phyloP scores from a whole-genome alignment of 92 coral and sea anemone species.

The Actinostola sp. region DNA sequence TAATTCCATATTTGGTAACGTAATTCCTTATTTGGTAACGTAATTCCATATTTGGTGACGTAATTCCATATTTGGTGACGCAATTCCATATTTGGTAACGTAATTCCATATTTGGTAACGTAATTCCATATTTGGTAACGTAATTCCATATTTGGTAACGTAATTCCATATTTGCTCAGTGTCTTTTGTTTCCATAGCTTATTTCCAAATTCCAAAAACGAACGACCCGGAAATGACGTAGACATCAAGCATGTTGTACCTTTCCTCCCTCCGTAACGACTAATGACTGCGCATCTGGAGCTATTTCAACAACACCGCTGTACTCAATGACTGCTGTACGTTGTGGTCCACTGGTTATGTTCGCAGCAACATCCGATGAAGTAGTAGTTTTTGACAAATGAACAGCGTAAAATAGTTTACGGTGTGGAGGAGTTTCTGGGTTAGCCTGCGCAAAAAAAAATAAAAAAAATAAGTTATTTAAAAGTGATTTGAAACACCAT shows the following conservation, averaged over 20 bases:
- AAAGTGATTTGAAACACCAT: background rate
- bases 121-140: too few species aligned
- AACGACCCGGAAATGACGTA: background rate
- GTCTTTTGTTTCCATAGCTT: too few species aligned
- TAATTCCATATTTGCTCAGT: too few species aligned
- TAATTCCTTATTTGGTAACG: too few species aligned
- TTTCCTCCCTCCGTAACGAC: constrained; percentile 67
- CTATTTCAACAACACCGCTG: constrained; percentile 87
- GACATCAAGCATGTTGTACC: constrained; percentile 41
- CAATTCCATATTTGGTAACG: too few species aligned
- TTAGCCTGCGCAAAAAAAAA: constrained; percentile 45
- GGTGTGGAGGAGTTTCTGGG: constrained; percentile 75
- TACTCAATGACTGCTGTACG: constrained; percentile 82
- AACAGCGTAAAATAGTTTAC: constrained; percentile 78
- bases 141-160: too few species aligned
- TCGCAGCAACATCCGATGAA: constrained; percentile 71
- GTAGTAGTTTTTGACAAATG: constrained; percentile 68
- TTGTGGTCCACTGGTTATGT: constrained; percentile 58
- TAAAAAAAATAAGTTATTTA: background rate
- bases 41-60: too few species aligned
- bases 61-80: too few species aligned
- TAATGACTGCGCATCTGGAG: constrained; percentile 68
- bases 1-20: too few species aligned
- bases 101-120: too few species aligned
- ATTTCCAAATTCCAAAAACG: too few species aligned